These are phyloP conservation scores for Drosophila bipectinata DNA, from an alignment of 1,140 invertebrate species.

Conservation along the genomic window DNA sequence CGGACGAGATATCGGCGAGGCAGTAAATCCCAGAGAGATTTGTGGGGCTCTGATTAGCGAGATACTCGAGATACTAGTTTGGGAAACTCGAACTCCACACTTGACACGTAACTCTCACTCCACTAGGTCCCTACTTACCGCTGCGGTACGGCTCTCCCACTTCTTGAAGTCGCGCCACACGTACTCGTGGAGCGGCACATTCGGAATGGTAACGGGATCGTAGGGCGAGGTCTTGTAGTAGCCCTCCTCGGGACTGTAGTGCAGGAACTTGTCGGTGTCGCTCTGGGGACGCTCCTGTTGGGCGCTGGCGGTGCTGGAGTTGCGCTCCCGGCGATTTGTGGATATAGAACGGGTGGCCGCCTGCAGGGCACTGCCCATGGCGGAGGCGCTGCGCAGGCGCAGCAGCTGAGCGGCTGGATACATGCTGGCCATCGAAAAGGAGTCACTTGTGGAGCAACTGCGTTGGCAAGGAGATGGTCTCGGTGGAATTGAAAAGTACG, in stretches of 20 bases:
- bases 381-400: conserved; percentile 57
- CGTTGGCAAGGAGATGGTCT: not conserved
- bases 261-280: conserved; percentile 70
- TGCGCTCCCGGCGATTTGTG: conserved; percentile 58
- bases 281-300: conserved; percentile 48
- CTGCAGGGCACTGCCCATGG: conserved; percentile 14
- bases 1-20: not conserved
- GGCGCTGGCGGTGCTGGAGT: conserved; percentile 68
- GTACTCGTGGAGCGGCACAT: conserved; percentile 86
- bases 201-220: conserved; percentile 85
- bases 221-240: conserved; percentile 84
- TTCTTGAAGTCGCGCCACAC: conserved; percentile 87
- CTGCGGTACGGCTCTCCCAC: conserved; percentile 86
- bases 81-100: not conserved
- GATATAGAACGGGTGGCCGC: conserved; percentile 46
- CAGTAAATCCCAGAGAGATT: not conserved
- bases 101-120: not conserved
- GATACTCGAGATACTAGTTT: not conserved
- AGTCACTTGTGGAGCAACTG: not conserved
- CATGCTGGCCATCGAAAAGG: conserved; percentile 30
- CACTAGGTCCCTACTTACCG: conserved; percentile 83
- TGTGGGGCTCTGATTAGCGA: not conserved
- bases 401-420: conserved; percentile 60
- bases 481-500: not conserved
- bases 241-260: conserved; percentile 70